Conservation (phyloP, 1,140 invertebrate species). For the Potamilus streckersoni region DNA sequence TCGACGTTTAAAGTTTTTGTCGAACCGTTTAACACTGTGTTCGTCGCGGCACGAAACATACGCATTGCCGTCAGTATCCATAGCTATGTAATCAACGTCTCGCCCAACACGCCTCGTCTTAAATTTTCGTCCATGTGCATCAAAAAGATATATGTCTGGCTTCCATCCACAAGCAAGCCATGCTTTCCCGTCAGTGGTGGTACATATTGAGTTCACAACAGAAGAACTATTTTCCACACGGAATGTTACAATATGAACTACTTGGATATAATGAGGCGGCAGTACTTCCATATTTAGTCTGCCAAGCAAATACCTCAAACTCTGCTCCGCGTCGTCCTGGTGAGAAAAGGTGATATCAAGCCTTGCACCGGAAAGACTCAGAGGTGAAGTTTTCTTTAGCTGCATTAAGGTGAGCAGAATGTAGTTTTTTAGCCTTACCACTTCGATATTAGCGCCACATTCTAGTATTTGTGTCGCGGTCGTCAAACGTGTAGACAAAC, state of each 20-base stretch:
- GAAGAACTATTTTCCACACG: slow-evolving; percentile 31
- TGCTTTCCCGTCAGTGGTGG: slow-evolving; percentile 26
- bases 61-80: slow-evolving; percentile 24
- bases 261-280: slow-evolving; percentile 30
- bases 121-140: slow-evolving; percentile 17
- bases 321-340: slow-evolving; percentile 22
- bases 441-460: slow-evolving; percentile 33
- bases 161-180: slow-evolving; percentile 37
- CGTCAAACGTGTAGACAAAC: slow-evolving; percentile 25
- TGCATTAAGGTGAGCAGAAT: slow-evolving; percentile 14
- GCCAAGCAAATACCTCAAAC: slow-evolving; percentile 26
- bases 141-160: slow-evolving; percentile 23
- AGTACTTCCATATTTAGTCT: slow-evolving; percentile 27
- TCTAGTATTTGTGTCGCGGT: slow-evolving; percentile 40
- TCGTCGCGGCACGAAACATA: slow-evolving; percentile 37
- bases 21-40: slow-evolving; percentile 33
- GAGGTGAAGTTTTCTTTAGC: slow-evolving; percentile 24
- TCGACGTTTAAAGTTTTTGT: slow-evolving; percentile 28
- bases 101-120: slow-evolving; percentile 22
- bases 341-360: slow-evolving; percentile 28
- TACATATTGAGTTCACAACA: slow-evolving; percentile 37
- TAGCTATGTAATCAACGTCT: slow-evolving; percentile 36
- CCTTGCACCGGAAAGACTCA: slow-evolving; percentile 21
- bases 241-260: slow-evolving; percentile 28
- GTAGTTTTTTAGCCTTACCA: slow-evolving; percentile 14